Evolutionary conservation across 2,113 vertebrate genomes (phyloP).

Genomic region (Hippocampus barbouri): DNA sequence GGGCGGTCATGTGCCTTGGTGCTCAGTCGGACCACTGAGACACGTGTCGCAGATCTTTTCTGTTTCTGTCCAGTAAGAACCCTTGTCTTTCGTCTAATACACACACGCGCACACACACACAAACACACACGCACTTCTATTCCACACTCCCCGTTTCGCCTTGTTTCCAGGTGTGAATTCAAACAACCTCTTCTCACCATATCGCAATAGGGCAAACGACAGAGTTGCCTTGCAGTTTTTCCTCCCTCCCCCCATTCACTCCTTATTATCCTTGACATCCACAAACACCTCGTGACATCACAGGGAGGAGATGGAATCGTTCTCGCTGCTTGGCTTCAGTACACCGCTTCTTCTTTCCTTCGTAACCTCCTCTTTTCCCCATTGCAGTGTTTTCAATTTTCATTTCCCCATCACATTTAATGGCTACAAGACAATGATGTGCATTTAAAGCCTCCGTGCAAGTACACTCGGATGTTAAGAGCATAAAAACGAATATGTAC

Average conservation of each 20-base stretch:
- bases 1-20: slow-evolving; percentile 42
- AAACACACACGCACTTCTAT: slow-evolving; percentile 9
- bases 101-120: neutral
- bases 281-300: slow-evolving; percentile 27
- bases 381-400: neutral
- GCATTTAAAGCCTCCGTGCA: neutral
- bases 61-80: slow-evolving; percentile 23
- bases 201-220: slow-evolving; percentile 10
- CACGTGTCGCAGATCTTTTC: slow-evolving; percentile 45
- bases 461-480: neutral
- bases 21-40: slow-evolving; percentile 31
- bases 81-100: slow-evolving; percentile 1
- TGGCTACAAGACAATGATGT: neutral
- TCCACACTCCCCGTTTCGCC: neutral
- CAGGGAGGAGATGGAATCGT: slow-evolving; percentile 19
- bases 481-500: neutral
- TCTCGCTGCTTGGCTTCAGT: neutral
- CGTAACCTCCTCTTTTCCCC: neutral
- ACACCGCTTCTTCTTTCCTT: neutral
- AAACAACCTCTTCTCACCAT: neutral
- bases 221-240: slow-evolving; percentile 12
- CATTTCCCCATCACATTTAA: neutral
- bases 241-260: slow-evolving; percentile 21
- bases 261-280: slow-evolving; percentile 10
- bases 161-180: slow-evolving; percentile 3